Evolutionary conservation across 2,888 invertebrate genomes (phyloP).

Genomic region (Drosophila quinaria): DNA sequence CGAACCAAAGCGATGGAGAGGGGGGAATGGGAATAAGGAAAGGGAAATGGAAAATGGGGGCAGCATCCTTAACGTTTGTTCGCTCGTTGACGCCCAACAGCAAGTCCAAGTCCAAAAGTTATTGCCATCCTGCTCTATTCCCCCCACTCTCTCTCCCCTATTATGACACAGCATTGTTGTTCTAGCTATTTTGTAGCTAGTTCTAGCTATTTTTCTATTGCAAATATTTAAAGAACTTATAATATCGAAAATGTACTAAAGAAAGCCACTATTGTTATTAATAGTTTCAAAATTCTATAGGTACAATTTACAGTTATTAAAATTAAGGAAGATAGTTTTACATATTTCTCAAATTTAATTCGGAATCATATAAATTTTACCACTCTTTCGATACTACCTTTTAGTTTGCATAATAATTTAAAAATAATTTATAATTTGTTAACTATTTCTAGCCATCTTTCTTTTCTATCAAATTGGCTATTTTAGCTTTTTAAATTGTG

Average conservation of each 20-base stretch:
- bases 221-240: no score
- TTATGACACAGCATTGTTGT: not conserved
- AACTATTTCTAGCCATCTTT: not conserved
- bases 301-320: no score
- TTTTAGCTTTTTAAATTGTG: not conserved
- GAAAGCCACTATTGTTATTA: no score
- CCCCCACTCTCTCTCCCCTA: not conserved
- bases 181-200: not conserved
- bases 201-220: not conserved
- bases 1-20: constrained; percentile 18
- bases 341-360: no score
- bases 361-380: no score
- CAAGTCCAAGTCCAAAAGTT: constrained; percentile 36
- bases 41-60: constrained; percentile 59
- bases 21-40: not conserved
- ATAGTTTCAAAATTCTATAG: no score
- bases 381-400: no score
- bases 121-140: constrained; percentile 16
- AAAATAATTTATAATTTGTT: no score
- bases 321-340: no score
- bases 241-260: no score
- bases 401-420: no score
- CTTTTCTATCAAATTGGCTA: not conserved
- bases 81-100: constrained; percentile 76
- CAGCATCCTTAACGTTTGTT: constrained; percentile 81